Percentiles rank a stretch among this genome's conserved stretches.
Conservation (phyloP, 2,888 invertebrate genomes). For the Sinelater perroti region DNA sequence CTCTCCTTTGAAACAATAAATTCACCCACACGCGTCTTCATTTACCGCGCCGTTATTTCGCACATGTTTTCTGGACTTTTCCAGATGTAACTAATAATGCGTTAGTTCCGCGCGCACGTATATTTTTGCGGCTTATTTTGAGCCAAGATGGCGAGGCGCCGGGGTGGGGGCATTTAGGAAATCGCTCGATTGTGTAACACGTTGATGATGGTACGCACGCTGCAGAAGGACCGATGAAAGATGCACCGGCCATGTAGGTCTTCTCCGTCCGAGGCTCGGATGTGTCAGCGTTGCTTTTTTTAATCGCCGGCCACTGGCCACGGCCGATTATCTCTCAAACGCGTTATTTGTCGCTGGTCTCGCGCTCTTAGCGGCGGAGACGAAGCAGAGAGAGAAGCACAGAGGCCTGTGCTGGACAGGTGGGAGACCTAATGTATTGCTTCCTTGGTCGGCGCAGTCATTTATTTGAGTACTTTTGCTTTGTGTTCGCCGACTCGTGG, state of each 20-base stretch:
- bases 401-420: constrained; percentile 22
- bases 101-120: too few species aligned
- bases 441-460: constrained; percentile 36
- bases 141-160: too few species aligned
- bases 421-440: constrained; percentile 35
- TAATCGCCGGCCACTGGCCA: constrained; percentile 3
- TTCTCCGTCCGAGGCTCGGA: constrained; percentile 8
- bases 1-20: too few species aligned
- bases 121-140: too few species aligned
- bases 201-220: too few species aligned
- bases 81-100: too few species aligned
- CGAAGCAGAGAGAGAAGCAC: background rate
- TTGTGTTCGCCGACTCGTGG: constrained; percentile 42
- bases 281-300: constrained; percentile 13
- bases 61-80: too few species aligned
- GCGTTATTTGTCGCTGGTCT: constrained; percentile 12
- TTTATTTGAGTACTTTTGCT: constrained; percentile 39
- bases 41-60: too few species aligned
- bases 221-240: constrained; percentile 2
- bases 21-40: too few species aligned
- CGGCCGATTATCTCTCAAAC: background rate
- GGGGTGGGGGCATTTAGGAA: too few species aligned
- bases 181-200: too few species aligned
- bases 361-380: background rate
- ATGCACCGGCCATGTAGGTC: constrained; percentile 2